These are phyloP conservation scores for Delia radicum DNA, from an alignment of 1,140 invertebrate genomes.

Conservation along the genomic window DNA sequence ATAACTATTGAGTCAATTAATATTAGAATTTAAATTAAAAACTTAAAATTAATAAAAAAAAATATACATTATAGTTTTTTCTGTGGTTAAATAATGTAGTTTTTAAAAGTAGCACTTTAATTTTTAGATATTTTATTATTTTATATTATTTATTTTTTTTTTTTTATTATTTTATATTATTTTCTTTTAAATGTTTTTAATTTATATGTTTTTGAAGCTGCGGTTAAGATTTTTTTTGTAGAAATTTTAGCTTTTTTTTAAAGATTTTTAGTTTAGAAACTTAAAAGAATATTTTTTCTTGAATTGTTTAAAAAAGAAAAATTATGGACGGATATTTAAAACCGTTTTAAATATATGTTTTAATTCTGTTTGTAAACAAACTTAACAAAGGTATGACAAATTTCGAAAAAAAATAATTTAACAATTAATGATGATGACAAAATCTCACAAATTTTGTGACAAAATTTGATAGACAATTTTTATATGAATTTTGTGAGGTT, in stretches of 20 bases:
- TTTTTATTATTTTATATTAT: not conserved
- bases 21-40: not conserved
- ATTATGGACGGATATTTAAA: not conserved
- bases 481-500: no score
- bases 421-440: no score
- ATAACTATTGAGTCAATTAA: constrained; percentile 11
- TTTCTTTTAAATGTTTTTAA: not conserved
- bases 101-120: not conserved
- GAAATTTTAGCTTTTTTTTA: not conserved
- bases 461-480: no score
- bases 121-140: no score
- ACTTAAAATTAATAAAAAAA: not conserved
- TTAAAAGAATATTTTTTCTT: not conserved
- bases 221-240: not conserved
- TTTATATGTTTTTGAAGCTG: not conserved
- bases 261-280: not conserved
- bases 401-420: no score
- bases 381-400: no score
- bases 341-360: not conserved
- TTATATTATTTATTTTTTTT: not conserved
- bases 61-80: not conserved
- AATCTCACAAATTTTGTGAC: no score
- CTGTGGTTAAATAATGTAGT: not conserved
- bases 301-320: not conserved
- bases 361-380: no score